A percentile compares a stretch with the other conserved stretches of the same genome.
Evolutionary conservation across 35 echinoderm and acorn worm genomes (phyloP).

Genomic region (Anneissia japonica): DNA sequence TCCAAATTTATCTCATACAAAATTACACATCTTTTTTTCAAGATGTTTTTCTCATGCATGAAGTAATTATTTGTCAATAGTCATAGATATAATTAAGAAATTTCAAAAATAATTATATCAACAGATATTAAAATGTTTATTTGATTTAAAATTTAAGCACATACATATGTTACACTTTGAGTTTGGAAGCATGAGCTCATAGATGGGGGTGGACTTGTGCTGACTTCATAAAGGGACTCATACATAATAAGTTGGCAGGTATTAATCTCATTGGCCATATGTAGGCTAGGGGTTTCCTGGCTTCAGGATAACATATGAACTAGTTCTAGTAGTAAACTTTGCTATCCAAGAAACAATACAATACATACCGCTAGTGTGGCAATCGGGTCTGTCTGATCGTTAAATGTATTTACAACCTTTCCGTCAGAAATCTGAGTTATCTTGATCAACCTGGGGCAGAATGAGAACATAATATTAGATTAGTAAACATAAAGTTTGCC

Average conservation of each 20-base stretch:
- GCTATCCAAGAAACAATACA: background rate
- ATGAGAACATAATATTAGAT: background rate
- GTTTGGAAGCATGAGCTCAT: too few species aligned
- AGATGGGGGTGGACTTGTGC: background rate
- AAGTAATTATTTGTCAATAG: too few species aligned
- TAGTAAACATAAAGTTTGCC: background rate
- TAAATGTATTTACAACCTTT: background rate
- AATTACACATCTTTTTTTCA: too few species aligned
- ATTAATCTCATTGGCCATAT: background rate
- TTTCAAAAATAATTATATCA: too few species aligned
- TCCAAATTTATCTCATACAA: too few species aligned
- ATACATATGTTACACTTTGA: too few species aligned
- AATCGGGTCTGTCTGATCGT: background rate
- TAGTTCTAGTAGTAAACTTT: background rate
- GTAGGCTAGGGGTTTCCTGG: background rate
- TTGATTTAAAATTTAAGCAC: too few species aligned
- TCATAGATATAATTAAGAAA: too few species aligned
- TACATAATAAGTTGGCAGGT: background rate
- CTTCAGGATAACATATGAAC: background rate
- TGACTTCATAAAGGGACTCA: background rate
- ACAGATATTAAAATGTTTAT: too few species aligned
- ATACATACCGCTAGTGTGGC: background rate
- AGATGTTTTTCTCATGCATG: too few species aligned
- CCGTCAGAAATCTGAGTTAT: background rate
- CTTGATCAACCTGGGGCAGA: background rate